Evolutionary conservation across 2,888 invertebrate species (phyloP).

Genomic region (Kryphioiulus occultus): DNA sequence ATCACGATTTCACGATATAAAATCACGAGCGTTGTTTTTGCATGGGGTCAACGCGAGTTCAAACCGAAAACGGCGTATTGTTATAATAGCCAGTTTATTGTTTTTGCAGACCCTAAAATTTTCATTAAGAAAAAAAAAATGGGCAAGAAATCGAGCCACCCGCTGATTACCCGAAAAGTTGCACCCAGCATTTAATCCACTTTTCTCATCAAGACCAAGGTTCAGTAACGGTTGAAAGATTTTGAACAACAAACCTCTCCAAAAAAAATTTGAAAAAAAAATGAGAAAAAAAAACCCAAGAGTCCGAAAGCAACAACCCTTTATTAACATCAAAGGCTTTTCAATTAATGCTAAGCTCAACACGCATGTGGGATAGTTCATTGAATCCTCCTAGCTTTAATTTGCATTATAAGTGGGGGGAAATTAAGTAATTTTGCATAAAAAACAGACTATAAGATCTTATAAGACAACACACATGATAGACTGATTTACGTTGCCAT

Average conservation of each 20-base stretch:
- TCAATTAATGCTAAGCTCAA: background rate
- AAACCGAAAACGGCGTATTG: background rate
- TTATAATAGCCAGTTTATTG: background rate
- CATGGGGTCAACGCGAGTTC: background rate
- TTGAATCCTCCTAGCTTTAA: background rate
- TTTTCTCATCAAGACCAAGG: constrained; percentile 23
- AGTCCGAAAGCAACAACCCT: constrained; percentile 17
- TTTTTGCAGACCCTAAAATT: background rate
- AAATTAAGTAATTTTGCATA: background rate
- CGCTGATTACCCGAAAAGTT: background rate
- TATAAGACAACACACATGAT: too few species aligned
- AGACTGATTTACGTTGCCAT: too few species aligned
- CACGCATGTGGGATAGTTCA: background rate
- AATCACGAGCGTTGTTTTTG: background rate
- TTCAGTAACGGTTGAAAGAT: constrained; percentile 17
- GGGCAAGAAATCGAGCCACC: background rate
- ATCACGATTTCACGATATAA: background rate
- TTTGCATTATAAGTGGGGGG: background rate
- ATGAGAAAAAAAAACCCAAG: background rate
- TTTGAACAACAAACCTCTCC: background rate
- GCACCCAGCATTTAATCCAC: constrained; percentile 17
- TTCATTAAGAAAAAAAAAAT: background rate
- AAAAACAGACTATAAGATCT: background rate
- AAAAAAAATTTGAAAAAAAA: background rate
- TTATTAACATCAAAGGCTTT: constrained; percentile 9